Base-by-base conservation (phyloP, 2,888 invertebrate genomes). In the Drosophila silvestris region DNA sequence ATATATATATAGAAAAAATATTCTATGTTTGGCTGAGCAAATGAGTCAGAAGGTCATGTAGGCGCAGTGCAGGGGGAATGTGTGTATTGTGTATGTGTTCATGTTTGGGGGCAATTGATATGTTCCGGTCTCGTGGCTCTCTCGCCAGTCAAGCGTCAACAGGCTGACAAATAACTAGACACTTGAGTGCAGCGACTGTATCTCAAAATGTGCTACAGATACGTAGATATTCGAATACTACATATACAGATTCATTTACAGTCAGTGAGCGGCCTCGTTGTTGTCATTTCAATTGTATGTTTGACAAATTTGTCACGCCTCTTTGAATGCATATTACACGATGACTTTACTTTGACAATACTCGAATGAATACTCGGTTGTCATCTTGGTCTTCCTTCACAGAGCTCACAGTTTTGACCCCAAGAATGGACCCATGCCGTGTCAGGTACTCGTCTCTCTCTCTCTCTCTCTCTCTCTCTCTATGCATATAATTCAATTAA, bases 121-220 rank as follows among this genome's bases (percentile, higher is more conserved):
- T 89, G 84, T 84, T 84, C 84, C 84, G 84, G 84, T 84, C 83
- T 85, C 86, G 79, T 83, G 86, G 81, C 62, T 67, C 58, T 64
- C 44, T 63, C 70, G 62, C 70, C 83, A 80, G 74, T 85, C 69
- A 85, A 83, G 88, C 83, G 83, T 73, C 89, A 88, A 83, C 64
- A 52, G 74, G 30, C 73, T 79, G 78, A 81, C 78, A 81, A 79
- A 81, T 70, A 81, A 62, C 81, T 61, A 67, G 66, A 60, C 54
- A 66, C 65, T 80, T 63, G 65, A 66, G 57, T 61, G 70, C 54
- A 64, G 22, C 54, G 70, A 67, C 68, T 67, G 69, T 65, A 74
- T 47, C 63, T 68, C 41, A 44, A n/a, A 61, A 26, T 66, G 41
- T 59, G 74, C 44, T 61, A 59, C 53, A 83, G 57, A 68, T 66